A percentile compares a stretch with the other conserved stretches of the same genome.
Conservation (phyloP, 64 coral and sea anemone species). For the Montipora foliosa region DNA sequence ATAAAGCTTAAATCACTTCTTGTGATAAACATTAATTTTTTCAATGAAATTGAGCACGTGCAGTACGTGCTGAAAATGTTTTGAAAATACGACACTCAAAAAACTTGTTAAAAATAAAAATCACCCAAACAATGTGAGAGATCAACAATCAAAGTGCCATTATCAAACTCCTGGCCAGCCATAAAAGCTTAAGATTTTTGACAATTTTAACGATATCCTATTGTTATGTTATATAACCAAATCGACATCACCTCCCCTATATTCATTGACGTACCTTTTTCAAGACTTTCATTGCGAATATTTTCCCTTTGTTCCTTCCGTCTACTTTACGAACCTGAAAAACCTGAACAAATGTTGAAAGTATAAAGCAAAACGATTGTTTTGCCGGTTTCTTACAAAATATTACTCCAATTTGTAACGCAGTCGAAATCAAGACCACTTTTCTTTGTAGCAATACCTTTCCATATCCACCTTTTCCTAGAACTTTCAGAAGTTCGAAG, state of each 20-base stretch:
- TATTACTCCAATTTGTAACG: background rate
- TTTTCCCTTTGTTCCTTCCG: conserved; percentile 84
- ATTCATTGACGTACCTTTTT: conserved; percentile 79
- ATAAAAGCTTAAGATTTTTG: background rate
- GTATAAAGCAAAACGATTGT: background rate
- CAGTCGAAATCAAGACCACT: background rate
- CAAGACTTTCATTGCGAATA: conserved; percentile 99
- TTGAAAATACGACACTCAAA: background rate
- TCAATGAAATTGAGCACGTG: background rate
- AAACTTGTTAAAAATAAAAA: background rate
- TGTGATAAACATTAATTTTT: background rate
- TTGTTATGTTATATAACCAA: conserved; percentile 14
- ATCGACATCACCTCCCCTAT: background rate
- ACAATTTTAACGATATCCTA: background rate
- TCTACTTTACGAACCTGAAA: conserved; percentile 93
- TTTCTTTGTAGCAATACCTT: conserved; percentile 59
- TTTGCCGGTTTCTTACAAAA: background rate
- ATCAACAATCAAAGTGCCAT: background rate
- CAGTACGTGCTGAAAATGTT: background rate
- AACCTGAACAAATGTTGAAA: conserved; percentile 64
- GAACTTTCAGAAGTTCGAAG: conserved; percentile 94
- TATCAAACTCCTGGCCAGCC: background rate
- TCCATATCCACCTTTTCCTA: conserved; percentile 98
- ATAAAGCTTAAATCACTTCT: background rate
- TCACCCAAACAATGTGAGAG: background rate